A percentile compares a stretch with the other conserved stretches of the same genome.
phyloP scores from a whole-genome alignment of 2,113 vertebrate genomes.

The Pseudolaguvia tuberculata region DNA sequence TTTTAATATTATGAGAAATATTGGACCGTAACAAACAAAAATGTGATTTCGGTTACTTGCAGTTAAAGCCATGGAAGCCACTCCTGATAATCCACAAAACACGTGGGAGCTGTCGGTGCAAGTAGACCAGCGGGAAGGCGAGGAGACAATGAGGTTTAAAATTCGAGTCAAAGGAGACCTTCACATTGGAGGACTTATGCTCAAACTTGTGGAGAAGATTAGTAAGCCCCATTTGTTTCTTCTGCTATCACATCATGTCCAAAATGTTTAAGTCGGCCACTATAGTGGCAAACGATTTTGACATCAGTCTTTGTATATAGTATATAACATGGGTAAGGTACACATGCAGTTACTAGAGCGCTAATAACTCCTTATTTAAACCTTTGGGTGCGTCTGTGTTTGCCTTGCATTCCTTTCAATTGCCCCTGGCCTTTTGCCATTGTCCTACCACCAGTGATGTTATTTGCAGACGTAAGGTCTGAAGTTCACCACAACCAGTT shows the following conservation, averaged over 20 bases:
- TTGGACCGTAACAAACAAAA: background rate
- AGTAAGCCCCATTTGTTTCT: constrained; percentile 71
- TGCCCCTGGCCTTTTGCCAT: constrained; percentile 33
- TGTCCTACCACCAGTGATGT: constrained; percentile 50
- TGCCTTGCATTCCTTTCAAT: constrained; percentile 48
- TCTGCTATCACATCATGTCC: background rate
- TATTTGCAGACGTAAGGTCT: constrained; percentile 40
- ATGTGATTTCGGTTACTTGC: constrained; percentile 20
- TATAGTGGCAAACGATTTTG: constrained; percentile 1
- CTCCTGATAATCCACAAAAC: constrained; percentile 69
- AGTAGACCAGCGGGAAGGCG: constrained; percentile 74
- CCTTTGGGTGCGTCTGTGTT: constrained; percentile 59
- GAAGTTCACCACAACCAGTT: constrained; percentile 56
- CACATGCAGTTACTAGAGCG: background rate
- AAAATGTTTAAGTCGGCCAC: background rate
- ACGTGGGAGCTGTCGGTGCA: constrained; percentile 84
- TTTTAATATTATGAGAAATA: background rate
- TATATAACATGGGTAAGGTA: background rate
- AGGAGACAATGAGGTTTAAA: constrained; percentile 59
- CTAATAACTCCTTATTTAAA: constrained; percentile 20
- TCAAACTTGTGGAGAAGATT: constrained; percentile 89
- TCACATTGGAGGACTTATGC: constrained; percentile 93
- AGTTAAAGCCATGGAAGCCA: constrained; percentile 69
- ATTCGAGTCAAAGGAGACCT: constrained; percentile 84
- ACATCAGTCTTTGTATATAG: background rate